These are phyloP conservation scores for Lepus europaeus DNA, from an alignment of 2,113 vertebrate species.

Conservation along the genomic window DNA sequence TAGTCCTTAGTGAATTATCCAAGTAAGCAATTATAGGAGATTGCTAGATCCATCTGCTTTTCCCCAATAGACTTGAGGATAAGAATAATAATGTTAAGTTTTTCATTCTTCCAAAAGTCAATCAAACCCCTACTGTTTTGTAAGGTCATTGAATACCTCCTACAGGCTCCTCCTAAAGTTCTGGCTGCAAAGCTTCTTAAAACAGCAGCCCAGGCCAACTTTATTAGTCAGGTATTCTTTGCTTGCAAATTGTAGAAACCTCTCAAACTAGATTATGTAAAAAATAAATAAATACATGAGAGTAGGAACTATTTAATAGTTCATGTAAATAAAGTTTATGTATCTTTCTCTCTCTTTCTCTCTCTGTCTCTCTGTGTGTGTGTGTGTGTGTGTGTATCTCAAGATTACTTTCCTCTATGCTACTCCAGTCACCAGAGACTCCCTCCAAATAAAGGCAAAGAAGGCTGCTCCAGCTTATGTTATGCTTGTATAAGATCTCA, in stretches of 20 bases:
- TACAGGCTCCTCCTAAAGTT: constrained; percentile 13
- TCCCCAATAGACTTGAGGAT: constrained; percentile 28
- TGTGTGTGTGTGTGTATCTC: too few relatives aligned
- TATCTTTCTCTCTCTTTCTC: background rate
- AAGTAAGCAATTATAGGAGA: constrained; percentile 77
- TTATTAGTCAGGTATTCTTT: background rate
- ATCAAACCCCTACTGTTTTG: constrained; percentile 68
- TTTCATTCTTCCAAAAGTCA: constrained; percentile 74
- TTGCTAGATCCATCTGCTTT: constrained; percentile 75
- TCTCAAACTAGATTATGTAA: background rate
- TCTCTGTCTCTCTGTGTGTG: background rate
- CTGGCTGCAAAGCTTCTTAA: constrained; percentile 18
- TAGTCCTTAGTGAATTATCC: constrained; percentile 68
- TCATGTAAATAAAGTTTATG: background rate
- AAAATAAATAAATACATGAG: background rate
- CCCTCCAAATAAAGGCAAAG: background rate
- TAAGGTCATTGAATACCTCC: constrained; percentile 56
- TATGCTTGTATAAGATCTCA: background rate
- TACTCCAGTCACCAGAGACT: background rate
- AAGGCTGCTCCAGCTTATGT: background rate
- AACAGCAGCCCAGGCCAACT: background rate
- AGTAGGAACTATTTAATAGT: background rate
- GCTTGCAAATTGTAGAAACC: constrained; percentile 8
- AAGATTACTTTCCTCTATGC: background rate
- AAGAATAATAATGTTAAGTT: constrained; percentile 51